These are phyloP conservation scores for Sebastolobus altivelis DNA, from an alignment of 2,797 vertebrate genomes.

Conservation along the genomic window DNA sequence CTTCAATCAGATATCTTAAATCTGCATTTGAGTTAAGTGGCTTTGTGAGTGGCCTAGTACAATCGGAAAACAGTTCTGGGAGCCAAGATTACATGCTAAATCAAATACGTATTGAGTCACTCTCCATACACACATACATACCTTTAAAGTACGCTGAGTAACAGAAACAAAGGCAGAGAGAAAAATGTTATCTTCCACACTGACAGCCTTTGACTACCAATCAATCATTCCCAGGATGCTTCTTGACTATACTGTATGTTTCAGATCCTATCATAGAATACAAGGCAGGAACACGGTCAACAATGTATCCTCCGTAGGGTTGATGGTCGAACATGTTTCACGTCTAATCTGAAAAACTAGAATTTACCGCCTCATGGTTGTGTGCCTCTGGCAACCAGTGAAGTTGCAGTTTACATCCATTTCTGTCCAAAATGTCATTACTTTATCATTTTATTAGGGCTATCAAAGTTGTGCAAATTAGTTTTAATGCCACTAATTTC, in stretches of 20 bases:
- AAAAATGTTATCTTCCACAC: not conserved
- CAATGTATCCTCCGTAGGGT: not conserved
- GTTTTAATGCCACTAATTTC: no score
- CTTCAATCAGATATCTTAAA: not conserved
- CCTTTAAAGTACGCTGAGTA: not conserved
- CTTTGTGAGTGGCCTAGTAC: slow-evolving; percentile 4
- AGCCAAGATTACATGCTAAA: slow-evolving; percentile 1
- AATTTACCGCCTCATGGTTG: not conserved
- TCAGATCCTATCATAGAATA: not conserved
- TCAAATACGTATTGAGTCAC: slow-evolving; percentile 1
- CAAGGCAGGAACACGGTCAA: not conserved
- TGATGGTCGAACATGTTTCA: not conserved
- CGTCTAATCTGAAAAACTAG: not conserved
- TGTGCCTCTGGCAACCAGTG: not conserved
- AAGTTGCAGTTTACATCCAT: not conserved
- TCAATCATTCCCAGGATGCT: not conserved
- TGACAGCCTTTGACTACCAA: not conserved
- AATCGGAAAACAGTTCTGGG: slow-evolving; percentile 7
- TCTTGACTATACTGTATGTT: not conserved
- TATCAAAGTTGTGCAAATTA: no score
- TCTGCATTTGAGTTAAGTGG: slow-evolving; percentile 9
- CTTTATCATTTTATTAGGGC: not conserved
- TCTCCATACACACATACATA: not conserved
- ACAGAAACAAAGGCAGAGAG: not conserved
- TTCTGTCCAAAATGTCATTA: not conserved